A percentile compares a stretch with the other conserved stretches of the same genome.
phyloP scores from a whole-genome alignment of 2,797 vertebrate genomes.

The Acipenser transmontanus region DNA sequence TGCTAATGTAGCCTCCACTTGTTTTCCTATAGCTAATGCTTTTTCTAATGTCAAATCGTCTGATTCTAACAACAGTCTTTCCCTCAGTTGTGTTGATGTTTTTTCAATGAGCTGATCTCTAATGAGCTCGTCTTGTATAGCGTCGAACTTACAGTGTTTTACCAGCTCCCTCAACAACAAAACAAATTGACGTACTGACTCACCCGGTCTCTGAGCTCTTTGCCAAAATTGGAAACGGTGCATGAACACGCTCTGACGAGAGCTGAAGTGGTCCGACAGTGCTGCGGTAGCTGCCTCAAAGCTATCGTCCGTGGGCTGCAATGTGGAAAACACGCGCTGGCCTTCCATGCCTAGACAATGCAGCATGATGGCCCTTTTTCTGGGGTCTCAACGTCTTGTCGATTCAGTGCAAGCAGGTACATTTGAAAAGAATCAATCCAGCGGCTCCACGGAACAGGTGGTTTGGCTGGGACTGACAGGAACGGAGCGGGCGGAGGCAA shows the following conservation, averaged over 20 bases:
- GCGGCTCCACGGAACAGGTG: constrained; percentile 36
- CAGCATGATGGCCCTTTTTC: constrained; percentile 38
- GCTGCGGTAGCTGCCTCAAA: constrained; percentile 31
- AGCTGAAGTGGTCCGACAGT: constrained; percentile 35
- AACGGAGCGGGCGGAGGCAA: constrained; percentile 43
- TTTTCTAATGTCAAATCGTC: constrained; percentile 34
- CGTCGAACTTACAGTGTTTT: constrained; percentile 27
- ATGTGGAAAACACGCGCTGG: constrained; percentile 30
- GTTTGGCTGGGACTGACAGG: constrained; percentile 30
- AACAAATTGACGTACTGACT: constrained; percentile 39
- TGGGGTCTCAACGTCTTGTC: constrained; percentile 40
- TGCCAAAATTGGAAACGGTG: constrained; percentile 39
- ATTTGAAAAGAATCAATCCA: constrained; percentile 46
- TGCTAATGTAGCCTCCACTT: constrained; percentile 28
- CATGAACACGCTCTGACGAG: constrained; percentile 23
- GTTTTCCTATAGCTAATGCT: constrained; percentile 34
- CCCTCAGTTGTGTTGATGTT: constrained; percentile 36
- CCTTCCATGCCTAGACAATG: constrained; percentile 49
- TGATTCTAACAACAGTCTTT: constrained; percentile 30
- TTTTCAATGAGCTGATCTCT: constrained; percentile 43
- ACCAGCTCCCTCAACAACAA: constrained; percentile 34
- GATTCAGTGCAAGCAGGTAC: constrained; percentile 36
- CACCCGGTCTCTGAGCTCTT: constrained; percentile 39
- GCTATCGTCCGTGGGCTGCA: constrained; percentile 24
- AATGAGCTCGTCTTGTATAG: constrained; percentile 28